Evolutionary conservation across 2,888 invertebrate species (phyloP), one percentile per base, ranked within the genome.

Genomic region (Leptinotarsa peninsularis): DNA sequence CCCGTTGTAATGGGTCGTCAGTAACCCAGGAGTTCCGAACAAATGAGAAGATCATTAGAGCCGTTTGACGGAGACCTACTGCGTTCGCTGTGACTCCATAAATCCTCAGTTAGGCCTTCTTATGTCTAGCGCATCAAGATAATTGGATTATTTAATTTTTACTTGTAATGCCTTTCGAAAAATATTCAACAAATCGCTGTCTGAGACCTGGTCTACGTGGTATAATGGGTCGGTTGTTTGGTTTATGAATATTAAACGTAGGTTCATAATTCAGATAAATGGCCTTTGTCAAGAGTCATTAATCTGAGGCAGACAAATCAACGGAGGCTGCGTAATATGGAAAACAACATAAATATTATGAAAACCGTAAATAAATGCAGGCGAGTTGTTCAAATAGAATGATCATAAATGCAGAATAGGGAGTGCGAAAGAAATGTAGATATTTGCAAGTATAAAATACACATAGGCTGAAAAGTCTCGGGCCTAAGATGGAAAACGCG

Each of bases 41-140:
- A 85, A 85, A 85, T 83, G 85, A 83, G 83, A 49, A 15, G 70
- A 70, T 70, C 70, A 70, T 70, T 70, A 70, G 70, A 78, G 70
- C 78, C 75, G 79, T 78, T 78, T 80, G 78, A 75, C 56, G 78
- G 78, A 79, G 80, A 78, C 79, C 81, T 78, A 76, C 77, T 77
- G 78, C 73, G 79, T 75, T 74, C 74, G 73, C 76, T 74, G 77
- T 76, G 63, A 79, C 78, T 75, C 79, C 81, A 81, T 83, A 83
- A 83, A 83, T 83, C 81, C 82, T 66, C 75, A 80, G 81, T 82
- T 80, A 83, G 80, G 79, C 78, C 81, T 21, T 77, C 74, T 73
- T 78, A 78, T 79, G 83, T 82, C 80, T 79, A 79, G 75, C 80
- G 43, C 66, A 71, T 76, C 73, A 76, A 73, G 70, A 49, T 76